Evolutionary conservation across 2,113 vertebrate genomes (phyloP).

Genomic region (Acrocephalus kingi): DNA sequence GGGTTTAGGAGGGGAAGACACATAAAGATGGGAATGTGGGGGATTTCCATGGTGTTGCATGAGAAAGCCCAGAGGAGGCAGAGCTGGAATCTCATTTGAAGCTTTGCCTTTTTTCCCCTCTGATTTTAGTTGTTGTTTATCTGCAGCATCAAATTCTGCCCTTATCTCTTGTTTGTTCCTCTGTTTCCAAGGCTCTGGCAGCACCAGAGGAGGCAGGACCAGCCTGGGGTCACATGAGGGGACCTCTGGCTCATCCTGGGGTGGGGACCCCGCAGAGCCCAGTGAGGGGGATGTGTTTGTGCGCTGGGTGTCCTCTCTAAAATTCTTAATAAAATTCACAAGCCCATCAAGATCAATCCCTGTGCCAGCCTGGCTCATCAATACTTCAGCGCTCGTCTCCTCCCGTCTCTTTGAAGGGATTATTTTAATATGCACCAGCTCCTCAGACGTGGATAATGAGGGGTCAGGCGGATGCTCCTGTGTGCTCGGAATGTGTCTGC

Average conservation of each 20-base stretch:
- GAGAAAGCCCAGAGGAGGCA: background rate
- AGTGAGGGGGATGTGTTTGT: rapidly evolving
- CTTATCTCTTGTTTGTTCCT: background rate
- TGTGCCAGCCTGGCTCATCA: slow-evolving; percentile 22
- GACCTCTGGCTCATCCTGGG: background rate
- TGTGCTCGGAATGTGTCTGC: background rate
- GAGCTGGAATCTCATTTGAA: background rate
- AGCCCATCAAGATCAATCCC: background rate
- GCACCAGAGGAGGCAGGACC: background rate
- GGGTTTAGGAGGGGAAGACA: background rate
- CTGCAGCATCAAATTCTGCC: background rate
- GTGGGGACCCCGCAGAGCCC: background rate
- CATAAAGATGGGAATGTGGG: background rate
- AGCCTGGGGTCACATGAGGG: background rate
- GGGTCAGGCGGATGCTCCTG: background rate
- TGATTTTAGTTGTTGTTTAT: background rate
- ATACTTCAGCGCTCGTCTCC: background rate
- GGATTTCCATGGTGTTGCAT: background rate
- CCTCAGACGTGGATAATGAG: background rate
- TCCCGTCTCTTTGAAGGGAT: slow-evolving; percentile 39
- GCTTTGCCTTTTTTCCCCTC: background rate
- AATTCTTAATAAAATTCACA: background rate
- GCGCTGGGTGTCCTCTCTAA: background rate
- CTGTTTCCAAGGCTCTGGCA: background rate
- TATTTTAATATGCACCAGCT: background rate